Conservation (phyloP, 2,888 invertebrate genomes). For the Apeira syringaria region DNA sequence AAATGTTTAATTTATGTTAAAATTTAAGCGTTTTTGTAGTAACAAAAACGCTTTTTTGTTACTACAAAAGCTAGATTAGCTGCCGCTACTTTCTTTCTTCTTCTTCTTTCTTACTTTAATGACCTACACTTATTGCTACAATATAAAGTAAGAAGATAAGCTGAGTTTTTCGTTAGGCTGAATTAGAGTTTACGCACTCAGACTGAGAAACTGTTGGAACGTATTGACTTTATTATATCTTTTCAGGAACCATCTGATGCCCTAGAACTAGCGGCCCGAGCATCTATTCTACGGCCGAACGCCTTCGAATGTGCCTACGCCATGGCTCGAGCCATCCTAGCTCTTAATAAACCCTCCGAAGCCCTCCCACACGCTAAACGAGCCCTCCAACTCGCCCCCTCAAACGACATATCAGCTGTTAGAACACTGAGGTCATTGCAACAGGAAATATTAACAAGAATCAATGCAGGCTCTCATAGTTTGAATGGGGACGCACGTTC, state of each 20-base stretch:
- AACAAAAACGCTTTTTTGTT: no score
- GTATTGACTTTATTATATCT: no score
- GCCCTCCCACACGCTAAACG: slow-evolving; percentile 93
- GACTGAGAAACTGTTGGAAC: no score
- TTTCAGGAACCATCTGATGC: slow-evolving; percentile 92
- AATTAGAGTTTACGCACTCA: no score
- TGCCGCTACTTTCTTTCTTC: no score
- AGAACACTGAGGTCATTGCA: slow-evolving; percentile 89
- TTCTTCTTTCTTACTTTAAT: no score
- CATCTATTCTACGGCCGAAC: slow-evolving; percentile 91
- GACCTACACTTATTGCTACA: no score
- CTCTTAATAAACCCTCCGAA: slow-evolving; percentile 88
- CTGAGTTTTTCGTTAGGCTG: no score
- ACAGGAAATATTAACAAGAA: slow-evolving; percentile 86
- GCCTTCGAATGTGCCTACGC: slow-evolving; percentile 97
- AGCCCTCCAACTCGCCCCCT: slow-evolving; percentile 89
- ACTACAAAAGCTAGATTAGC: no score
- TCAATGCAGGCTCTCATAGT: slow-evolving; percentile 74
- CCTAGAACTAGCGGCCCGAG: slow-evolving; percentile 94
- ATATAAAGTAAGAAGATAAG: no score
- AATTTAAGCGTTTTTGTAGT: no score
- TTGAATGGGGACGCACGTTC: slow-evolving; percentile 67
- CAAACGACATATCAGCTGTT: slow-evolving; percentile 88
- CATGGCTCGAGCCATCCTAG: slow-evolving; percentile 93
- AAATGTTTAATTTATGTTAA: no score